A percentile compares a stretch with the other conserved stretches of the same genome.
Evolutionary conservation across 2,113 vertebrate genomes (phyloP).

Genomic region (Chionomys nivalis): DNA sequence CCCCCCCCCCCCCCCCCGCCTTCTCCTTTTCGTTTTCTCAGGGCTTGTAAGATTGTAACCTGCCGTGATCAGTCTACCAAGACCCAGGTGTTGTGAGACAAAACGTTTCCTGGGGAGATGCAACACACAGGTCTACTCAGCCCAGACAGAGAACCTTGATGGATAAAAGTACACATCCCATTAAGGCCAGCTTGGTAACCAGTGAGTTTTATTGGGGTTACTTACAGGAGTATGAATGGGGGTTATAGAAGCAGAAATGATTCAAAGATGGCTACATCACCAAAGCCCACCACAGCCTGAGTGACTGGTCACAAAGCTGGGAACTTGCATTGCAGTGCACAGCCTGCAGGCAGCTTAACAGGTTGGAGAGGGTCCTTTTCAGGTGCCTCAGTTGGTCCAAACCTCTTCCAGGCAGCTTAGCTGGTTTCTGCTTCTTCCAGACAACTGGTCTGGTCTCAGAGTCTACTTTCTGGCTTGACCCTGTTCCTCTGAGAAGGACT

Average conservation of each 20-base stretch:
- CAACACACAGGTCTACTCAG: not conserved
- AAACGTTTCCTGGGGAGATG: not conserved
- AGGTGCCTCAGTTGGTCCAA: not conserved
- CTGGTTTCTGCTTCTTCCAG: not conserved
- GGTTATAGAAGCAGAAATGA: not conserved
- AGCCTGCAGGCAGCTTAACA: not conserved
- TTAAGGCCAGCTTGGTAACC: not conserved
- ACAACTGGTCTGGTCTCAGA: not conserved
- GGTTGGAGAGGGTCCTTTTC: not conserved
- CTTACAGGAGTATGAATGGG: no score
- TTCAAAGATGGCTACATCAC: not conserved
- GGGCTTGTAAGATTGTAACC: not conserved
- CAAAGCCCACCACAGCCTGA: no score
- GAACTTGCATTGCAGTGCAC: not conserved
- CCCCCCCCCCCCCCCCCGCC: no score
- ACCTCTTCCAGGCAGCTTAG: not conserved
- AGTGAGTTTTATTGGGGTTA: not conserved
- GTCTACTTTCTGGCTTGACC: not conserved
- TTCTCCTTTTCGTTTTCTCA: not conserved
- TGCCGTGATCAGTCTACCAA: not conserved
- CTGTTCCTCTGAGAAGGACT: not conserved
- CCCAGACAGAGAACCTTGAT: not conserved
- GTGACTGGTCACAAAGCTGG: not conserved
- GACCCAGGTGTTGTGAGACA: not conserved
- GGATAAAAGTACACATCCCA: not conserved